phyloP scores from a whole-genome alignment of 2,888 invertebrate species.

The Sclerodermus sp. region DNA sequence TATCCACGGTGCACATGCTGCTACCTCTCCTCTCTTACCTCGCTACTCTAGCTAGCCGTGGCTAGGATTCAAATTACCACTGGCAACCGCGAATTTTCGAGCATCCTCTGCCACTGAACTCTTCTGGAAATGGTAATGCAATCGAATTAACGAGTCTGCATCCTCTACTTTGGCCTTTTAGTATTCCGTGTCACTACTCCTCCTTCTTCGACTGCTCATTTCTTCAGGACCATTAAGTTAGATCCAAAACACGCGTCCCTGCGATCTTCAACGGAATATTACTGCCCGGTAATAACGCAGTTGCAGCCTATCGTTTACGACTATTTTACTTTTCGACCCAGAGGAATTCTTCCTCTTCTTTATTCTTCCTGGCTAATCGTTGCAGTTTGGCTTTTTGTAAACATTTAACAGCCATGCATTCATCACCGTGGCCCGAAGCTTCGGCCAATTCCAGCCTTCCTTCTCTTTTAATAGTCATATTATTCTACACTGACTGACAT shows the following conservation, averaged over 20 bases:
- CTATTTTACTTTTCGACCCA: constrained; percentile 12
- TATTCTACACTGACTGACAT: too few species aligned
- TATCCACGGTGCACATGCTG: too few species aligned
- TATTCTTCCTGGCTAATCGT: constrained; percentile 11
- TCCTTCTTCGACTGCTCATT: constrained; percentile 14
- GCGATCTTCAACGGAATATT: constrained; percentile 14
- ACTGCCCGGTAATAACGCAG: constrained; percentile 10
- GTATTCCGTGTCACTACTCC: constrained; percentile 33
- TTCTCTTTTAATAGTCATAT: too few species aligned
- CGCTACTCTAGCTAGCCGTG: too few species aligned
- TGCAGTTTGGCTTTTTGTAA: not conserved
- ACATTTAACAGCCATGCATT: too few species aligned
- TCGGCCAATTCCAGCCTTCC: too few species aligned
- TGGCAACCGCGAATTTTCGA: constrained; percentile 38
- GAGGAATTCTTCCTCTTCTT: constrained; percentile 13
- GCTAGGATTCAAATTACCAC: too few species aligned
- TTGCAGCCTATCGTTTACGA: not conserved
- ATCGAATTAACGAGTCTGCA: constrained; percentile 28
- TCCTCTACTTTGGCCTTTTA: constrained; percentile 10
- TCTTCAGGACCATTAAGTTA: constrained; percentile 14
- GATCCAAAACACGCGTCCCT: constrained; percentile 15
- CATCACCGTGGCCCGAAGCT: too few species aligned
- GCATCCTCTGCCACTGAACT: too few species aligned
- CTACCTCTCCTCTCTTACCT: too few species aligned
- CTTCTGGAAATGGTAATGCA: constrained; percentile 31